phyloP scores from a whole-genome alignment of 2,888 invertebrate genomes.

The Pristionchus fissidentatus region DNA sequence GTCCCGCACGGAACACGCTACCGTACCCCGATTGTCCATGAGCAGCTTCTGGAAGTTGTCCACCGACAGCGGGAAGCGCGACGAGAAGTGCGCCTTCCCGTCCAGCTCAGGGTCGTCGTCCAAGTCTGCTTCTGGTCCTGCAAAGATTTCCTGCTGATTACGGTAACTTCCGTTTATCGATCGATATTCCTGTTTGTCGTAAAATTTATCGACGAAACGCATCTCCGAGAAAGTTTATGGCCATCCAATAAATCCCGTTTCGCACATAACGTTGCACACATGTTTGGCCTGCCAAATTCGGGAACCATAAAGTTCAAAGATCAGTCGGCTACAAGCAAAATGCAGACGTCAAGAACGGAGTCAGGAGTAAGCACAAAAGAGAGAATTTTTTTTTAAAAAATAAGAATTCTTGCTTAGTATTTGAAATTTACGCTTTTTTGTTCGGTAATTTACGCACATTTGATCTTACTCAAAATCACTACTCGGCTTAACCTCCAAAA shows the following conservation, averaged over 20 bases:
- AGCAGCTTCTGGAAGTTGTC: conserved; percentile 48
- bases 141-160: neutral
- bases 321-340: too few species aligned
- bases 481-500: too few species aligned
- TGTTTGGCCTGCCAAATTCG: too few species aligned
- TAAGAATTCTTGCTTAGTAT: too few species aligned
- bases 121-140: conserved; percentile 13
- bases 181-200: neutral
- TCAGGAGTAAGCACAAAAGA: too few species aligned
- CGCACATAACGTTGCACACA: neutral
- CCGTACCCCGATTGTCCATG: conserved; percentile 4
- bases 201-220: neutral
- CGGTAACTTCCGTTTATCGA: conserved; percentile 2
- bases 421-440: too few species aligned
- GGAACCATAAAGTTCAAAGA: conserved; percentile 23
- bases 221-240: conserved; percentile 7
- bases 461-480: too few species aligned
- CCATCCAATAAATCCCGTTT: conserved; percentile 25
- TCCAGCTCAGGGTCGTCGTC: conserved; percentile 40
- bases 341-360: too few species aligned
- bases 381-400: too few species aligned
- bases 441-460: too few species aligned
- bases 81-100: conserved; percentile 39
- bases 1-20: neutral
- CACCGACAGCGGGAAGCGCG: conserved; percentile 44